These are phyloP conservation scores for Tachysurus fulvidraco DNA, from an alignment of 2,113 vertebrate species.

Conservation along the genomic window DNA sequence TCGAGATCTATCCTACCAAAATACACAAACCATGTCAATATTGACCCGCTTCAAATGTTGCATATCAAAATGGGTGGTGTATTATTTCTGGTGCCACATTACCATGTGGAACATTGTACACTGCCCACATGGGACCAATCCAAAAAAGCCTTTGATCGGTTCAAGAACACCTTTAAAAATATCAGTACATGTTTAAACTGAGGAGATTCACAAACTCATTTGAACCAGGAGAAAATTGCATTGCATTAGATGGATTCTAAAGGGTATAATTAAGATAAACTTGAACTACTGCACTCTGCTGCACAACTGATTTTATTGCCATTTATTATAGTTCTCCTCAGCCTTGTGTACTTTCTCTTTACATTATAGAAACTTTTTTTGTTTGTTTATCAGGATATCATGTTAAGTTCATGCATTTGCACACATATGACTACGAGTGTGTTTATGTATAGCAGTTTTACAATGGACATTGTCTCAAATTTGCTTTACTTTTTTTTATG, in stretches of 20 bases:
- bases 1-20: slow-evolving; percentile 5
- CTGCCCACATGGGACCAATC: slow-evolving; percentile 15
- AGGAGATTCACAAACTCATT: neutral
- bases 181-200: neutral
- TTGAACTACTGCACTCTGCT: neutral
- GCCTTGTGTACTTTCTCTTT: neutral
- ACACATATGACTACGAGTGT: neutral
- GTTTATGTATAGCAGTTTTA: neutral
- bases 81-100: slow-evolving; percentile 35
- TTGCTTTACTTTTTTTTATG: too few species aligned
- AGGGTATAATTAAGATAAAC: neutral
- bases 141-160: slow-evolving; percentile 4
- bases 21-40: slow-evolving; percentile 25
- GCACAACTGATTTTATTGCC: neutral
- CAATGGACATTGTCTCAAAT: too few species aligned
- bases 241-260: neutral
- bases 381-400: neutral
- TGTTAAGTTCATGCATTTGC: neutral
- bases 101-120: neutral
- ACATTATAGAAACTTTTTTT: neutral
- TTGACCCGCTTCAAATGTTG: slow-evolving; percentile 40
- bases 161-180: neutral
- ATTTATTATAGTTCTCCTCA: neutral
- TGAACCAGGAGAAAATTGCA: neutral
- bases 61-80: slow-evolving; percentile 34